Base-by-base conservation (phyloP, 2,888 invertebrate species). In the Conomelus anceps region DNA sequence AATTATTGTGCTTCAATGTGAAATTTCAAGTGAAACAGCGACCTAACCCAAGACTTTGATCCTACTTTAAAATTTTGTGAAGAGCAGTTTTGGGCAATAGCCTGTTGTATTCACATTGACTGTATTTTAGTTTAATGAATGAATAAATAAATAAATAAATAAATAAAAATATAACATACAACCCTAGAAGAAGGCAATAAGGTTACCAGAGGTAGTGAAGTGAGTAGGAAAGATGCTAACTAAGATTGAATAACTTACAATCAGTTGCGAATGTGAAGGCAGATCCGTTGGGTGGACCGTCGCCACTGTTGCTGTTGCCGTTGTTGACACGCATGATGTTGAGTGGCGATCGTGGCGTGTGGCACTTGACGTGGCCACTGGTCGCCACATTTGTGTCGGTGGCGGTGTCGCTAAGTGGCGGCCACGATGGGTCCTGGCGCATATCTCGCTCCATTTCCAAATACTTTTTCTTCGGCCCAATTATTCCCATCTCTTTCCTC, bases 391-490 rank as follows among this genome's bases (percentile, higher is more conserved):
- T n/a, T n/a, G n/a, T n/a, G 63, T 63, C 63, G n/a, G 3, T 13
- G 34, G 13, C n/a, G 3, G n/a, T n/a, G 63, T 88, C 88, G 24
- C 89, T 90, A 17, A 92, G 89, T 7, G 95, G 95, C 84, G 97
- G 96, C 96, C 96, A 96, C 91, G 95, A 95, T 0, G 94, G 93
- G 91, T 95, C 94, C 20, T 93, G 93, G 22, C 94, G 93, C 91
- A 96, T 92, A 89, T 95, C 95, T 24, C 94, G 93, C 89, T 96
- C 95, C 20, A 96, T 93, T n/a, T 95, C 94, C 90, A 95, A 93
- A 92, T 96, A 97, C n/a, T 90, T 90, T 86, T 91, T 92, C 90
- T 88, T 91, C 90, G 22, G 87, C 29, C 89, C 90, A 24, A 86
- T 23, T 22, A 86, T 89, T 1, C 89, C 89, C 23, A 22, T 85